Evolutionary conservation across 2,113 vertebrate genomes (phyloP), one percentile per base, ranked within the genome.

Genomic region (Pholis gunnellus): DNA sequence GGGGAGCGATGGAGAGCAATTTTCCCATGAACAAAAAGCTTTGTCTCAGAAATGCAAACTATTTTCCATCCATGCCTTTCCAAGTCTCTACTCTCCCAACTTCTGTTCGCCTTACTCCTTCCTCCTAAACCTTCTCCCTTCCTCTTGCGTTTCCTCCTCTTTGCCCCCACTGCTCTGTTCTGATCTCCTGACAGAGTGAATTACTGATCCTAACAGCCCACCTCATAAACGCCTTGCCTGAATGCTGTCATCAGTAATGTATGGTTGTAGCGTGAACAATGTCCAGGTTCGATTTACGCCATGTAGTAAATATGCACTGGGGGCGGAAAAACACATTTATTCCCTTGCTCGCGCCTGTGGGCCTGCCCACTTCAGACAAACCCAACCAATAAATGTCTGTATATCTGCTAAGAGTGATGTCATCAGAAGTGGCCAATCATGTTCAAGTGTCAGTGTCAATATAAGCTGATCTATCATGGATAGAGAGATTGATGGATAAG

Each of bases 241-340:
- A 92, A 92, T 76, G 89, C 75, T 90, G 88, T 88, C 93, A 91
- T 86, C 87, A 89, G 82, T 90, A 92, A 92, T 91, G 79, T 74
- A 91, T 88, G 88, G 81, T 77, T 78, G 81, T 83, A 79, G 75
- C 83, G 63, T 57, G 84, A 89, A 89, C 89, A 91, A 91, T 88
- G 83, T 91, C 79, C 76, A 22, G 61, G 66, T 76, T 87, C 63
- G 38, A 90, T 92, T 94, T 91, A 93, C 44, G 50, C 61, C 25
- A 65, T 70, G 78, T 75, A 70, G 84, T 89, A 92, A 89, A 93
- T 86, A 91, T 78, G 81, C 72, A 77, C 66, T 36, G 0, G 38
- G 46, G 56, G 66, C 42, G 4, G 68, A 79, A 79, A 75, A 81
- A 3, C 79, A 29, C 52, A 84, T 92, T 77, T 86, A 88, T 81